These are phyloP conservation scores for Malurus leucopterus DNA, from an alignment of 2,797 vertebrate genomes.

Conservation along the genomic window DNA sequence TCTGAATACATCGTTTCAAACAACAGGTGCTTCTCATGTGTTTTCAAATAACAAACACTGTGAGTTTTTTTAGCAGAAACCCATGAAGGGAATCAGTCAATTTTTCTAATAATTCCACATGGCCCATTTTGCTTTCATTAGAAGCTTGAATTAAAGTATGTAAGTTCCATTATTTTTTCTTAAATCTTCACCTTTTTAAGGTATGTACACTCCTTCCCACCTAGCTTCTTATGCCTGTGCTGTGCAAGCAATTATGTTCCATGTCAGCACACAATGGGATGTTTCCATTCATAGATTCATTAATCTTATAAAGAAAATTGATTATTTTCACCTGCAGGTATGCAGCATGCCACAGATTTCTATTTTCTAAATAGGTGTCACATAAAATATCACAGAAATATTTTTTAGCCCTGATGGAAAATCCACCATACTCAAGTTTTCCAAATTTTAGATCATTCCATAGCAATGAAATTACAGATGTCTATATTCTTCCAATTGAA, in stretches of 20 bases:
- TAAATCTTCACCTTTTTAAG: not conserved
- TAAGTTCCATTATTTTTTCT: not conserved
- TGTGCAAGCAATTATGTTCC: not conserved
- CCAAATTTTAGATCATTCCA: conserved; percentile 13
- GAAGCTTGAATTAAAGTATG: not conserved
- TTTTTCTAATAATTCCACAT: not conserved
- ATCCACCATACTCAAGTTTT: not conserved
- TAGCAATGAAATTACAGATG: conserved; percentile 17
- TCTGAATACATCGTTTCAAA: not conserved
- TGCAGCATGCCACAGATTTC: not conserved
- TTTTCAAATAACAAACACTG: not conserved
- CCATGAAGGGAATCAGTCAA: not conserved
- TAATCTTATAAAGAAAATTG: not conserved
- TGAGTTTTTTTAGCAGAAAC: not conserved
- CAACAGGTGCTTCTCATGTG: not conserved
- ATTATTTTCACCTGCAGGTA: not conserved
- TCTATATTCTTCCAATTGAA: conserved; percentile 56
- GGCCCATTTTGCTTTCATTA: not conserved
- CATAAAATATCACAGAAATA: not conserved
- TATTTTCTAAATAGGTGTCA: not conserved
- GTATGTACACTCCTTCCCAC: not conserved
- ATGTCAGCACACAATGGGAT: not conserved
- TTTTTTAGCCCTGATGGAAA: not conserved
- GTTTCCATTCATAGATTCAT: not conserved
- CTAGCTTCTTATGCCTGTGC: not conserved